A percentile compares a stretch with the other conserved stretches of the same genome.
These are phyloP conservation scores for Linyphia triangularis DNA, from an alignment of 2,888 invertebrate genomes.

Conservation along the genomic window DNA sequence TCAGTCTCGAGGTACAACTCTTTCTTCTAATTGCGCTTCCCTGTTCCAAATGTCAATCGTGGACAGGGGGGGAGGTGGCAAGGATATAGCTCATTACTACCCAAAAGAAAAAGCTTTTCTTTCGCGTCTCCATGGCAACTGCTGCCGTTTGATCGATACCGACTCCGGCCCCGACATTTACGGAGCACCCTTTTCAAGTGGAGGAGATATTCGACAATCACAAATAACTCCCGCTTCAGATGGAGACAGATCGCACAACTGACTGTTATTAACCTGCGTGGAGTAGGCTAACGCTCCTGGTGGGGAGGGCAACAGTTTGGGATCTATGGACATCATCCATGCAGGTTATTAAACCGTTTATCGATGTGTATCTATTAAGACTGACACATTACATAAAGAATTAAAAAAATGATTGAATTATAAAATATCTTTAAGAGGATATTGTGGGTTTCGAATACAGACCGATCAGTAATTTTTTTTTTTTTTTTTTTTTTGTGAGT, in stretches of 20 bases:
- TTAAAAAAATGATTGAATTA: too few species aligned
- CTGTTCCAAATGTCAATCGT: conserved; percentile 65
- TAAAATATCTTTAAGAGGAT: too few species aligned
- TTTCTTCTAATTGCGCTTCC: conserved; percentile 69
- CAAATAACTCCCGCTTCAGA: conserved; percentile 55
- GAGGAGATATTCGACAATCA: conserved; percentile 35
- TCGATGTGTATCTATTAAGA: too few species aligned
- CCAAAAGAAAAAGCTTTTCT: conserved; percentile 71
- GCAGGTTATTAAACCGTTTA: too few species aligned
- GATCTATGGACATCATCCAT: too few species aligned
- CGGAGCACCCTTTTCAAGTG: conserved; percentile 38
- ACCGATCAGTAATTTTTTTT: too few species aligned
- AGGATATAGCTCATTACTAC: conserved; percentile 62
- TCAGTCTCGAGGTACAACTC: conserved; percentile 63
- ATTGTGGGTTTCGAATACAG: too few species aligned
- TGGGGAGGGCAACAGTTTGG: too few species aligned
- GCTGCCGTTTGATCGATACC: conserved; percentile 69
- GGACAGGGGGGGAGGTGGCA: conserved; percentile 40
- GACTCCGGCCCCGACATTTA: conserved; percentile 71
- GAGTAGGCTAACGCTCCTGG: too few species aligned
- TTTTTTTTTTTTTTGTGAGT: too few species aligned
- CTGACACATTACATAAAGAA: too few species aligned
- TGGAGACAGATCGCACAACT: not conserved
- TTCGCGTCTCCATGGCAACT: conserved; percentile 63
- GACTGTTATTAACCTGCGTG: too few species aligned